phyloP scores from a whole-genome alignment of 2,888 invertebrate species.

The Campaea margaritaria region DNA sequence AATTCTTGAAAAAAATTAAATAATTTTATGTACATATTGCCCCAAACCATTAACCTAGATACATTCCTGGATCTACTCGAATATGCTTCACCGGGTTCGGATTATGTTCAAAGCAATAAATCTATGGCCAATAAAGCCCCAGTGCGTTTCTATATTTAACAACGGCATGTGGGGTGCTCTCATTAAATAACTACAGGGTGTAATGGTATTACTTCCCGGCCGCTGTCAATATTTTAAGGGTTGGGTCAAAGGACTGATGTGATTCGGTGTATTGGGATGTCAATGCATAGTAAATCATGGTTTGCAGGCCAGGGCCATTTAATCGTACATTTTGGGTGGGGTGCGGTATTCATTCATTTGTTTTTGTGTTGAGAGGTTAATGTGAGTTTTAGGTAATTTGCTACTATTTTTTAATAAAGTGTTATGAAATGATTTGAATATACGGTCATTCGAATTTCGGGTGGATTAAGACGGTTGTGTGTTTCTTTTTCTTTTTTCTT shows the following conservation, averaged over 20 bases:
- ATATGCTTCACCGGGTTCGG: slow-evolving; percentile 57
- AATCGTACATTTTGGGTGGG: too few species aligned
- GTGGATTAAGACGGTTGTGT: too few species aligned
- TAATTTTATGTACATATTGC: neutral
- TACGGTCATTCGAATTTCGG: too few species aligned
- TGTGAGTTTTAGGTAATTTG: too few species aligned
- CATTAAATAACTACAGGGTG: slow-evolving; percentile 48
- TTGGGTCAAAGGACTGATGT: slow-evolving; percentile 44
- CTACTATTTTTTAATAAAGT: too few species aligned
- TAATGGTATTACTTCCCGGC: slow-evolving; percentile 41
- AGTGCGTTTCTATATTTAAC: slow-evolving; percentile 56
- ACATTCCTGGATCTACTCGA: slow-evolving; percentile 22
- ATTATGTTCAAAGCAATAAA: slow-evolving; percentile 66
- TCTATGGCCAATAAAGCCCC: slow-evolving; percentile 54
- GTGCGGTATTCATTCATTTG: too few species aligned
- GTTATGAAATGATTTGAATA: too few species aligned
- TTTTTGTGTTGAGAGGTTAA: too few species aligned
- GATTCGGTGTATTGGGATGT: slow-evolving; percentile 29
- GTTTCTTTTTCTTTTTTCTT: too few species aligned
- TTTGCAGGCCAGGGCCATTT: neutral
- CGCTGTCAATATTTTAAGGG: slow-evolving; percentile 40
- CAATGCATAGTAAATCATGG: slow-evolving; percentile 25
- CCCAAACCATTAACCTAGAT: neutral
- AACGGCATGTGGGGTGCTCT: slow-evolving; percentile 45
- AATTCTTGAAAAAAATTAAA: too few species aligned